Evolutionary conservation across 2,888 invertebrate species (phyloP), one percentile per base, ranked within the genome.

Genomic region (Leptinotarsa rubiginosa): DNA sequence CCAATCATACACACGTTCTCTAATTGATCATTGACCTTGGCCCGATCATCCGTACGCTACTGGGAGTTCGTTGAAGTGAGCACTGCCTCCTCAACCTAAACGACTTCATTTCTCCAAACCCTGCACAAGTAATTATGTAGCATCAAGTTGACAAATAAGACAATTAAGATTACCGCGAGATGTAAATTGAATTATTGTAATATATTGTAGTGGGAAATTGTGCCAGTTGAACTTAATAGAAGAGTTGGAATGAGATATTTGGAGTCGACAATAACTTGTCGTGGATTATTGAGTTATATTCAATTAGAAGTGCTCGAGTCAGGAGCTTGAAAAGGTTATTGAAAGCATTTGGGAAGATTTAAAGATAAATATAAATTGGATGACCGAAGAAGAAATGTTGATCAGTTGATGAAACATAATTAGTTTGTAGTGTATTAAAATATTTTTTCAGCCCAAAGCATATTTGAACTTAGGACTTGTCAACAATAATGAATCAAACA

Each of bases 101-200:
- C 76, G 75, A 73, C 78, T 77, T 74, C 73, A 76, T 76, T 79
- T 62, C 78, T 78, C 75, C 59, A 70, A 70, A 72, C 74, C 73
- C 75, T 74, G 75, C 74, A 77, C 76, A 70, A 78, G 77, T 80
- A 80, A 80, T 80, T 79, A 80, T 76, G 73, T 74, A 76, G 73
- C 78, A 78, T 80, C 79, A 79, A 79, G 79, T 80, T 79, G 80
- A 80, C 79, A 80, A 80, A 80, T 80, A 80, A 77, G 75, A 77
- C 79, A 77, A 79, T 80, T 80, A 80, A 79, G 79, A 79, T 79
- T 76, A 79, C 77, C 76, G 77, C 22, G 75, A 76, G 75, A 76
- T 74, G 79, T 79, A 80, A 80, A 80, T 80, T 80, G 79, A 80
- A 80, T 79, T 78, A 80, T 78, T 76, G 75, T 75, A 74, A 79